Evolutionary conservation across 2,888 invertebrate species (phyloP), one percentile per base, ranked within the genome.

Genomic region (Pantelozetes paolii): DNA sequence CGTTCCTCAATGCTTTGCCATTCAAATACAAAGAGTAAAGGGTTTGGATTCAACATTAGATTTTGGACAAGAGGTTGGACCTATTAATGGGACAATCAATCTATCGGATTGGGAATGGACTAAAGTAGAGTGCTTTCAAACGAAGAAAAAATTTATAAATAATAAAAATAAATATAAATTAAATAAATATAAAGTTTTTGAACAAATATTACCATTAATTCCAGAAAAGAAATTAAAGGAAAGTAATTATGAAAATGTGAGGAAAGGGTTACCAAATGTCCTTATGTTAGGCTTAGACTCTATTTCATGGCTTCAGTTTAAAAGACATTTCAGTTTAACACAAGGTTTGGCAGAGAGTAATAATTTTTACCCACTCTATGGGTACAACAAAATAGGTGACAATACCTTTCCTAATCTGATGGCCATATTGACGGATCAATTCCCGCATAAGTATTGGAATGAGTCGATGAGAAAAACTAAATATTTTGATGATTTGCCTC

Each of bases 211-310:
- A 20, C 67, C 73, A 20, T 69, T 73, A n/a, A 54, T 73, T 42
- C 73, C 73, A 11, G 26, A n/a, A 28, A 69, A 67, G n/a, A 23
- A 26, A 5, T 13, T 62, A 26, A 20, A 62, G 6, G 36, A 15
- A 15, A 72, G 64, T 20, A 28, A 72, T 1, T 59, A 72, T 13
- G n/a, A 72, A 64, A 48, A 59, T 1, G 11, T 50, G 18, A 28
- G 32, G 1, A 23, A 71, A 13, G 80, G 80, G 23, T 77, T 75
- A 1, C 82, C 88, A 23, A 90, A 88, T 80, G 87, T 94, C 0
- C 82, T 94, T 40, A 84, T 93, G 80, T 81, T 95, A 23, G 94
- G 93, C 50, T 88, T 94, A 79, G 93, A 94, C 80, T 90, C 91
- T 62, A 88, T 94, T 79, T 93, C 94, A 0, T 83, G 92, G 74